Base-by-base conservation (phyloP, 2,888 invertebrate species). In the Myopa tessellatipennis region DNA sequence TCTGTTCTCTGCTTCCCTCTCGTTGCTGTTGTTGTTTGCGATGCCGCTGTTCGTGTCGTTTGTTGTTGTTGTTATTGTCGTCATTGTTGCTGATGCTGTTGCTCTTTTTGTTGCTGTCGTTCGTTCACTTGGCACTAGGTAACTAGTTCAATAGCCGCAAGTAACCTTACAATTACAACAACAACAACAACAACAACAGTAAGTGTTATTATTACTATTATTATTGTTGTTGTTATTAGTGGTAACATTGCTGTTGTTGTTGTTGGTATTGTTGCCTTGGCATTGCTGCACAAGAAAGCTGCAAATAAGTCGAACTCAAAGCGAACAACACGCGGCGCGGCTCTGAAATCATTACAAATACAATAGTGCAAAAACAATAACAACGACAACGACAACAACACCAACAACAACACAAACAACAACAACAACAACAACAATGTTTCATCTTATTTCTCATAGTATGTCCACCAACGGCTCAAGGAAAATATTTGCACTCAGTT, bases 111-210 rank as follows among this genome's bases (percentile, higher is more conserved):
- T 76, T 70, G 14, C 55, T 58, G 71, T 40, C 74, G 63, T 63
- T 74, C 74, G 78, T 63, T 74, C 74, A 77, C 76, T 82, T 83
- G 84, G 85, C 86, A 88, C 85, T 88, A 87, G 88, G 88, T 88
- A 88, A 88, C 85, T 88, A 86, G 88, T 87, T 88, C 88, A 88
- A 86, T 83, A 87, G 83, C 87, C 86, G 83, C 79, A 79, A 85
- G 83, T 86, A 85, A 87, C 87, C 86, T 85, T 82, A 45, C 36
- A 81, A 75, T 65, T 77, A 80, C 81, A 82, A 78, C 72, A 78
- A 79, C 77, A 77, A 77, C 52, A 71, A 65, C 72, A 65, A 61
- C 65, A 70, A 71, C 79, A 80, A 74, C 78, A 68, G 60, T 70
- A 14, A 16, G 14, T 12, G n/a, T n/a, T n/a, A 58, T n/a, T n/a